phyloP scores from a whole-genome alignment of 1,140 invertebrate species.

The Andricus grossulariae region DNA sequence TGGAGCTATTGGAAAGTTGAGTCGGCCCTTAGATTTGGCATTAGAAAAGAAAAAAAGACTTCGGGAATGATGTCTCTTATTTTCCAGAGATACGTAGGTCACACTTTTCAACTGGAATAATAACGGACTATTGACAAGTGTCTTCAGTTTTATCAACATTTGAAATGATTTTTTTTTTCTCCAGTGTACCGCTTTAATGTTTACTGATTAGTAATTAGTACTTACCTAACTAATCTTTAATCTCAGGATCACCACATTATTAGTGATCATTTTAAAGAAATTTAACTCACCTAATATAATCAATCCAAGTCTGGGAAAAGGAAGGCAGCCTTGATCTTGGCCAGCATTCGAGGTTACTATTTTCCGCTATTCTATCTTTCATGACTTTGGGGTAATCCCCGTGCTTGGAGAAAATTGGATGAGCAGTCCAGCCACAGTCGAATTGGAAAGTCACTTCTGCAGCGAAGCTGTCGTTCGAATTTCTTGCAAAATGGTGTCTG shows the following conservation, averaged over 20 bases:
- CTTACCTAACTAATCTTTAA: too few relatives aligned
- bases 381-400: slow-evolving; percentile 80
- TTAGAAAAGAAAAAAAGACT: too few relatives aligned
- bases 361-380: slow-evolving; percentile 73
- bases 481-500: slow-evolving; percentile 40
- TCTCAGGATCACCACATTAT: background rate
- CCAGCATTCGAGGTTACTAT: slow-evolving; percentile 77
- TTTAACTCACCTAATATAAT: slow-evolving; percentile 58
- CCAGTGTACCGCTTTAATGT: too few relatives aligned
- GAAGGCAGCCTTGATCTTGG: slow-evolving; percentile 74
- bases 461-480: slow-evolving; percentile 41
- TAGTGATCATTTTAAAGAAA: background rate
- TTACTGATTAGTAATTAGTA: too few relatives aligned
- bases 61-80: too few relatives aligned
- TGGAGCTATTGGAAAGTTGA: too few relatives aligned
- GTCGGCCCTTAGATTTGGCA: too few relatives aligned
- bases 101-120: too few relatives aligned
- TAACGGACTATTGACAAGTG: too few relatives aligned
- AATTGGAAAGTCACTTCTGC: slow-evolving; percentile 62
- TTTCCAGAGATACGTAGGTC: too few relatives aligned
- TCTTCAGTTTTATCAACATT: too few relatives aligned
- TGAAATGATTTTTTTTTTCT: too few relatives aligned
- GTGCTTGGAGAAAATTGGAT: slow-evolving; percentile 78
- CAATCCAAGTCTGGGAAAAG: slow-evolving; percentile 73
- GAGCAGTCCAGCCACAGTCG: slow-evolving; percentile 79